These are phyloP conservation scores for Kryptopterus vitreolus DNA, from an alignment of 2,797 vertebrate genomes.

Conservation along the genomic window DNA sequence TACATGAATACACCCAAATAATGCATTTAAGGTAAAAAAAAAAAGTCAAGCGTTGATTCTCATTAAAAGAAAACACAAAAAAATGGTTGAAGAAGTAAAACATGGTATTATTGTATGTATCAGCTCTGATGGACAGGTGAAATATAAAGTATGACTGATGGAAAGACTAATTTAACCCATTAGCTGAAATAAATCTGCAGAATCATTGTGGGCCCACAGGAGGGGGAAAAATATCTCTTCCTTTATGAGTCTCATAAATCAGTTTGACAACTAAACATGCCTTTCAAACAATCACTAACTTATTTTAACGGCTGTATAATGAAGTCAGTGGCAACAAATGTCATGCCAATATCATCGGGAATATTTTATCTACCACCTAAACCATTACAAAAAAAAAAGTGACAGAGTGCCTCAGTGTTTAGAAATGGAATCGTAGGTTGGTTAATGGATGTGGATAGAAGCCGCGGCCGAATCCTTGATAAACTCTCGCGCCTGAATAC, in stretches of 20 bases:
- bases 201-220: background rate
- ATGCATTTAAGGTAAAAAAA: constrained; percentile 42
- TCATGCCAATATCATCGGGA: constrained; percentile 30
- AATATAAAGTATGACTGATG: constrained; percentile 45
- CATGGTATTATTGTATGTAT: background rate
- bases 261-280: constrained; percentile 28
- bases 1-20: background rate
- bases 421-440: constrained; percentile 14
- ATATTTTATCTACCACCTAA: constrained; percentile 25
- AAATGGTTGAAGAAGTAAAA: background rate
- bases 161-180: constrained; percentile 36
- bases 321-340: constrained; percentile 32
- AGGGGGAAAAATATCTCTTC: constrained; percentile 31
- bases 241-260: constrained; percentile 48
- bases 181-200: constrained; percentile 29
- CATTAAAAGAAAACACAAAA: background rate
- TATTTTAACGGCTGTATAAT: constrained; percentile 40
- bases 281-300: constrained; percentile 36
- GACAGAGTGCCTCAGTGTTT: background rate
- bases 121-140: background rate
- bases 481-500: constrained; percentile 30
- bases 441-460: constrained; percentile 16
- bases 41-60: background rate
- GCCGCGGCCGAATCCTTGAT: constrained; percentile 30
- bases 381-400: constrained; percentile 19